phyloP scores from a whole-genome alignment of 2,113 vertebrate species.

The Laticauda colubrina region DNA sequence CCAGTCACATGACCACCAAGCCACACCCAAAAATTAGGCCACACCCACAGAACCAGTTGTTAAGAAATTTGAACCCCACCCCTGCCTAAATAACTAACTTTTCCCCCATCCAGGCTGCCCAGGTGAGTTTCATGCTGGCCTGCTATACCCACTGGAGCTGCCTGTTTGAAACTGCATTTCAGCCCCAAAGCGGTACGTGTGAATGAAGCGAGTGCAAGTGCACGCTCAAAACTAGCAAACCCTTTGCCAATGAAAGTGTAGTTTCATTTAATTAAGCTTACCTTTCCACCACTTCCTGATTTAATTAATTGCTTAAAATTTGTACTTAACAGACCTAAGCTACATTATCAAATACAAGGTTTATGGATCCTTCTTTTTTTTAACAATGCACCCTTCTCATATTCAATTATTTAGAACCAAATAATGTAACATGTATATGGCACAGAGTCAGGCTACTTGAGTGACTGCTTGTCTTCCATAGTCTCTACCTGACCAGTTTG shows the following conservation, averaged over 20 bases:
- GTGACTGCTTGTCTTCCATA: not conserved
- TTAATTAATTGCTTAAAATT: not conserved
- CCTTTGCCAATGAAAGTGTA: not conserved
- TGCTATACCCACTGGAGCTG: too few species aligned
- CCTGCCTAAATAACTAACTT: too few species aligned
- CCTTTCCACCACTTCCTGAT: not conserved
- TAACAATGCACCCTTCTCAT: not conserved
- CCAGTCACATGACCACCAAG: too few species aligned
- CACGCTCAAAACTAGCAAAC: too few species aligned
- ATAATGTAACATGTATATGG: not conserved
- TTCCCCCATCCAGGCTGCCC: too few species aligned
- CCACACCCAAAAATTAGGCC: too few species aligned
- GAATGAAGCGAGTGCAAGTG: too few species aligned
- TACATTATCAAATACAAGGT: not conserved
- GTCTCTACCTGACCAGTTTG: not conserved
- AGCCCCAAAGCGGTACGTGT: too few species aligned
- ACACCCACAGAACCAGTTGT: too few species aligned
- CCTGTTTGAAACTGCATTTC: too few species aligned
- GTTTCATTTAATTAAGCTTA: not conserved
- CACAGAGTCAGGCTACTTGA: not conserved
- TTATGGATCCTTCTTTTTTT: not conserved
- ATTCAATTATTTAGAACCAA: not conserved
- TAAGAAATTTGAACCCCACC: too few species aligned
- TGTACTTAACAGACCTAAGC: not conserved
- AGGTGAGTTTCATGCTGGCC: too few species aligned